Conservation (phyloP, 1,140 invertebrate genomes). For the Temnothorax nylanderi region DNA sequence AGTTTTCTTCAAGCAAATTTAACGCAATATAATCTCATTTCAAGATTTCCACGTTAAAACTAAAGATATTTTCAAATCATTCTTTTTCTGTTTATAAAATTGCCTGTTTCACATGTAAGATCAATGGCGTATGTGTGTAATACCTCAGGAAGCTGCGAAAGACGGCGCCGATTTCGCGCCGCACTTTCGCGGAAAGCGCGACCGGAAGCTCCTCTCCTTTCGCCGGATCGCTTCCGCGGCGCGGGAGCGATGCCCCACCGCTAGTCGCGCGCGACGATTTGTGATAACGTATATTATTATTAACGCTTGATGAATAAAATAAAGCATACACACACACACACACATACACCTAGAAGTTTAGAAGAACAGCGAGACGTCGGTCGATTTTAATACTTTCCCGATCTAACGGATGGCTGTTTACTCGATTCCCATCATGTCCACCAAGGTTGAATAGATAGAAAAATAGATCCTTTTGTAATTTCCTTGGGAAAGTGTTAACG, state of each 20-base stretch:
- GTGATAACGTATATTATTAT: slow-evolving; percentile 71
- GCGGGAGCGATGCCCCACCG: slow-evolving; percentile 17
- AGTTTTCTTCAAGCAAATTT: no score
- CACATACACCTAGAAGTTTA: background rate
- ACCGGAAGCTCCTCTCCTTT: background rate
- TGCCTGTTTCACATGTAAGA: background rate
- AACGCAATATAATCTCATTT: no score
- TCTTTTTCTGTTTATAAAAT: no score
- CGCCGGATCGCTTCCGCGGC: background rate
- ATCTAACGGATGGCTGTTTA: background rate
- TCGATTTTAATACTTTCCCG: slow-evolving; percentile 5
- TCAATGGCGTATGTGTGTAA: background rate
- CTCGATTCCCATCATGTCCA: no score
- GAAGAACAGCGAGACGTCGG: background rate
- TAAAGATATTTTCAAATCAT: no score
- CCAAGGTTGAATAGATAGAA: background rate
- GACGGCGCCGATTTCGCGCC: background rate
- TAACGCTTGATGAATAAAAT: slow-evolving; percentile 58
- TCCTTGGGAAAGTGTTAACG: background rate
- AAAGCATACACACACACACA: background rate
- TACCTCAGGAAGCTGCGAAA: slow-evolving; percentile 26
- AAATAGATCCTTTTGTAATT: background rate
- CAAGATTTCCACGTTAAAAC: no score
- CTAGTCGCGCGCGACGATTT: slow-evolving; percentile 1
- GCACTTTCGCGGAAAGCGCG: background rate